phyloP scores from a whole-genome alignment of 2,888 invertebrate genomes.

The Cerceris ruficornis region DNA sequence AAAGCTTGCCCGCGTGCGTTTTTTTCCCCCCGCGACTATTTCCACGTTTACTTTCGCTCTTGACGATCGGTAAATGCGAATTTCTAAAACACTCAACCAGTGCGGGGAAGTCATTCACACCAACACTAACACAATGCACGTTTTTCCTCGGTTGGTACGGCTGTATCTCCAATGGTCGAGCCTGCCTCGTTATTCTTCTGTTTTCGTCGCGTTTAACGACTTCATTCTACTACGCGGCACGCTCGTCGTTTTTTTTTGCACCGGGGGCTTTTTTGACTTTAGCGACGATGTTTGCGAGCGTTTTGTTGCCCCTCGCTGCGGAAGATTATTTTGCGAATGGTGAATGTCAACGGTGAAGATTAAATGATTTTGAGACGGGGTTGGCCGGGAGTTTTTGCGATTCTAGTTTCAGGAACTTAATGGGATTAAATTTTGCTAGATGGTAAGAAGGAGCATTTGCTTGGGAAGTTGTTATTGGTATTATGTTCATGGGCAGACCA shows the following conservation, averaged over 20 bases:
- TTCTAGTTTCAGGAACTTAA: no score
- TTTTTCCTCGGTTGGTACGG: conserved; percentile 65
- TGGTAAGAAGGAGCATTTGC: no score
- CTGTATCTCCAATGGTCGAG: conserved; percentile 63
- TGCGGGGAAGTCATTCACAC: conserved; percentile 7
- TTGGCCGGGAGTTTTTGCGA: no score
- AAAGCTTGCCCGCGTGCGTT: no score
- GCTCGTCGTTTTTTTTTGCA: neutral
- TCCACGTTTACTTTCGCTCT: no score
- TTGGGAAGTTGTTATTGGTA: no score
- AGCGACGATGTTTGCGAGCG: neutral
- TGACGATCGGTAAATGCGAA: no score
- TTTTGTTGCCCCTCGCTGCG: neutral
- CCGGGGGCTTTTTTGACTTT: neutral
- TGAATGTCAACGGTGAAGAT: no score
- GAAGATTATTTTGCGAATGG: neutral
- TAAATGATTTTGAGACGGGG: no score
- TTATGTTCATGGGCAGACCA: no score
- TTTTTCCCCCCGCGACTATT: no score
- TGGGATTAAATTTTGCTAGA: no score
- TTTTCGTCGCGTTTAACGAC: neutral
- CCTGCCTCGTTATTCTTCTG: conserved; percentile 49
- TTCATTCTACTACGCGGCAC: neutral
- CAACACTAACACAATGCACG: conserved; percentile 56
- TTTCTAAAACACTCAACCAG: neutral